Evolutionary conservation across 2,888 invertebrate genomes (phyloP).

Genomic region (Siphlonurus alternatus): DNA sequence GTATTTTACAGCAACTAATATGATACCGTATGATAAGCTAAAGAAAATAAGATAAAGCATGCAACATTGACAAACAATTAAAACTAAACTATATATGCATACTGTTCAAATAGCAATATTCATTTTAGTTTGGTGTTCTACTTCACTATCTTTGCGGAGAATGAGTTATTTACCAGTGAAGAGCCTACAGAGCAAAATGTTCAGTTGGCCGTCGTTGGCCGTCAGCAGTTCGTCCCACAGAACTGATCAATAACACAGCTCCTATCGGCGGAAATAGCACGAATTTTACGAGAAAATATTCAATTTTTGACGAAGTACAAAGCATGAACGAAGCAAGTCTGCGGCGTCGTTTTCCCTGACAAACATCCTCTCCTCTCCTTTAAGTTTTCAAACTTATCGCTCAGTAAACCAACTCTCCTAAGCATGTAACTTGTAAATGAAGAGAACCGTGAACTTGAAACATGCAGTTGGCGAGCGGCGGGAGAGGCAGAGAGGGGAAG

Average conservation of each 20-base stretch:
- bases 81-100: too few relatives aligned
- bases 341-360: background rate
- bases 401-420: background rate
- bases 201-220: background rate
- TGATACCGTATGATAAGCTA: background rate
- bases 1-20: background rate
- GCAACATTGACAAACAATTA: too few relatives aligned
- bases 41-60: too few relatives aligned
- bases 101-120: too few relatives aligned
- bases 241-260: background rate
- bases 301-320: background rate
- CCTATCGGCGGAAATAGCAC: background rate
- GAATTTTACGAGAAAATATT: background rate
- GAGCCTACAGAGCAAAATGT: background rate
- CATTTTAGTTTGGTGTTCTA: too few relatives aligned
- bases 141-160: too few relatives aligned
- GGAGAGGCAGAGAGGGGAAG: background rate
- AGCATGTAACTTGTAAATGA: background rate
- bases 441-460: background rate
- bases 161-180: too few relatives aligned
- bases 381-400: background rate
- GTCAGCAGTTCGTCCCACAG: background rate
- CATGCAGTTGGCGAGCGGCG: background rate
- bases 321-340: background rate
- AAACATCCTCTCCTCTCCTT: background rate